These are phyloP conservation scores for Thalassoma bifasciatum DNA, from an alignment of 2,113 vertebrate species.

Conservation along the genomic window DNA sequence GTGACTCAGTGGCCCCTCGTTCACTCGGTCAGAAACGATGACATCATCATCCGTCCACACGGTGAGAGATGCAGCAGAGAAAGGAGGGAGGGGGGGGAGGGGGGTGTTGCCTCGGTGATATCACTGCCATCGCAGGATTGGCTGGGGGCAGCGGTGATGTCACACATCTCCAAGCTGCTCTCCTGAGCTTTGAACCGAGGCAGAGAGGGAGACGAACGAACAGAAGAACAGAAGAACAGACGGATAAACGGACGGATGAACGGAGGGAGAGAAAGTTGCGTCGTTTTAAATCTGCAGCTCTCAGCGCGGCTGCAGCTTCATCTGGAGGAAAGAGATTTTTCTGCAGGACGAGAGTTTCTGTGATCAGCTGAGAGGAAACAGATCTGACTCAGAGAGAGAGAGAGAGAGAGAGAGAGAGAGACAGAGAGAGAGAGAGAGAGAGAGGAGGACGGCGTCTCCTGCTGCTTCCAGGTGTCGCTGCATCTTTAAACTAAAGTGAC, in stretches of 20 bases:
- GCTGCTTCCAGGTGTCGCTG: not conserved
- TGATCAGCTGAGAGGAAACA: not conserved
- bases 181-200: conserved; percentile 93
- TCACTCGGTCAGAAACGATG: conserved; percentile 59
- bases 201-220: conserved; percentile 34
- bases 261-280: too few relatives aligned
- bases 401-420: not conserved
- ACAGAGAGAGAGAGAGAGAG: conserved; percentile 7
- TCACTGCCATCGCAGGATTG: conserved; percentile 90
- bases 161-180: conserved; percentile 95
- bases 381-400: not conserved
- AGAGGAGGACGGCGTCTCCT: conserved; percentile 12
- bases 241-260: too few relatives aligned
- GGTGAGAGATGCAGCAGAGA: conserved; percentile 87
- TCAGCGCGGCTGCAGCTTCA: too few relatives aligned
- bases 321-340: too few relatives aligned
- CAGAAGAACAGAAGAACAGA: too few relatives aligned
- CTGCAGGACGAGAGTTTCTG: conserved; percentile 6
- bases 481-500: not conserved
- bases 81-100: conserved; percentile 11
- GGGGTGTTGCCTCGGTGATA: conserved; percentile 83
- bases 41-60: conserved; percentile 85
- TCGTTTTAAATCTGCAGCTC: not conserved
- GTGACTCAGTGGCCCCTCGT: not conserved
- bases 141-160: conserved; percentile 90